Conservation (phyloP, 1,140 invertebrate genomes). For the Thaumetopoea pityocampa region DNA sequence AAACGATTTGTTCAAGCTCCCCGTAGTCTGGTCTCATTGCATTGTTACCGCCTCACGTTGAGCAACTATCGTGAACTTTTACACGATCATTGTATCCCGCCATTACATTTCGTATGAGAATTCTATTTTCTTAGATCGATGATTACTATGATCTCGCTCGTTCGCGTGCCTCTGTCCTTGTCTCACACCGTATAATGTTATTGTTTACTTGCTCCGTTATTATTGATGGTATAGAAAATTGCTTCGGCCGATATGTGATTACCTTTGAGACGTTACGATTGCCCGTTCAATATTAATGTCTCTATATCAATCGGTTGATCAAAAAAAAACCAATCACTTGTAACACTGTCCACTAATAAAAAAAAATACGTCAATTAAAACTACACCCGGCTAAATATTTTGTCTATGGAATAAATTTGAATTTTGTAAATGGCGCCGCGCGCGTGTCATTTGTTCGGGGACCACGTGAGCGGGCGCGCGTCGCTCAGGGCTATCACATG, state of each 20-base stretch:
- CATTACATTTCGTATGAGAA: conserved; percentile 73
- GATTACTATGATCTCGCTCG: conserved; percentile 38
- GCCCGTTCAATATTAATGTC: conserved; percentile 17
- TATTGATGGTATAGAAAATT: conserved; percentile 54
- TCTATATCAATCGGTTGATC: conserved; percentile 15
- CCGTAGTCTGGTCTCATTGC: conserved; percentile 30
- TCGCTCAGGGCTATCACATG: conserved; percentile 72
- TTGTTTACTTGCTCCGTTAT: conserved; percentile 67
- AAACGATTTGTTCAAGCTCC: conserved; percentile 47
- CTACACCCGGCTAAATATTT: conserved; percentile 10
- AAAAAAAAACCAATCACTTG: background rate
- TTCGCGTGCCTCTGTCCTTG: conserved; percentile 25
- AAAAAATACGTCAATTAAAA: conserved; percentile 9
- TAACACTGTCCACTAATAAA: conserved; percentile 6
- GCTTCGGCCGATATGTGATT: conserved; percentile 49
- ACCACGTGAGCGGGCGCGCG: conserved; percentile 55
- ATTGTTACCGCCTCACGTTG: conserved; percentile 59
- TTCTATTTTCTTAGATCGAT: conserved; percentile 69
- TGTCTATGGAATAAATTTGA: conserved; percentile 19
- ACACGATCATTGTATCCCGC: conserved; percentile 70
- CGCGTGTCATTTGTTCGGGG: conserved; percentile 42
- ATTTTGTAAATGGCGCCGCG: conserved; percentile 24
- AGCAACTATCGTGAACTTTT: conserved; percentile 73
- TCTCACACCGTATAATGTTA: conserved; percentile 55
- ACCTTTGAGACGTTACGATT: conserved; percentile 19